Evolutionary conservation across 92 coral and sea anemone genomes (phyloP), one percentile per base, ranked within the genome.

Genomic region (Epizoanthus illoricatus): DNA sequence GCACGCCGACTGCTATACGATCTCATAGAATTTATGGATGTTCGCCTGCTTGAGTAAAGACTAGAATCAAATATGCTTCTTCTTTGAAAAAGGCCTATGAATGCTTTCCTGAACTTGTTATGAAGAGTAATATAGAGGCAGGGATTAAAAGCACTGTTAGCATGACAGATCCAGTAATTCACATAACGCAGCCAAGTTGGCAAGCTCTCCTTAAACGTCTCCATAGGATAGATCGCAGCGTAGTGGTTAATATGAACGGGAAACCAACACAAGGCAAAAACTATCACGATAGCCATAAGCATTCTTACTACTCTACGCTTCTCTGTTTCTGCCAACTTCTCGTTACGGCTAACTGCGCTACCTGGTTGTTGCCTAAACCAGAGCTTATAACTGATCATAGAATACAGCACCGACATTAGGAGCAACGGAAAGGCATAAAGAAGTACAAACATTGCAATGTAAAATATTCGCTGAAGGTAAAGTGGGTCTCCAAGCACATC

Each of bases 261-360:
- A 88, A 93, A 75, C 97, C 97, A 93, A 78, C 97, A 93, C 6
- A 93, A 65, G 69, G 94, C 89, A 86, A 93, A 93, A 65, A 83
- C 84, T 4, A 81, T 75, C 40, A 93, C 92, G 28, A 93, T 86
- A 64, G 89, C 73, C 69, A 88, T 87, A 13, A 93, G 84, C 97
- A 93, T 90, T 76, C 91, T 86, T 76, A 93, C 88, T 75, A 94
- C 90, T 76, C 86, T 90, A 59, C 97, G 83, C 73, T 91, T 81
- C 69, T 85, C 85, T 68, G 80, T 74, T 13, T 76, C 60, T 54
- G 73, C 83, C n/a, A 80, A 70, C 39, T 81, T 80, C 17, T 52
- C 68, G 63, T 79, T 88, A 49, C 86, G 78, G 55, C 71, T 41
- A 16, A 75, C 83, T 8, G 79, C 88, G 36, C 85, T 87, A 41